Conservation (phyloP, 2,797 vertebrate species). For the Carcharodon carcharias region DNA sequence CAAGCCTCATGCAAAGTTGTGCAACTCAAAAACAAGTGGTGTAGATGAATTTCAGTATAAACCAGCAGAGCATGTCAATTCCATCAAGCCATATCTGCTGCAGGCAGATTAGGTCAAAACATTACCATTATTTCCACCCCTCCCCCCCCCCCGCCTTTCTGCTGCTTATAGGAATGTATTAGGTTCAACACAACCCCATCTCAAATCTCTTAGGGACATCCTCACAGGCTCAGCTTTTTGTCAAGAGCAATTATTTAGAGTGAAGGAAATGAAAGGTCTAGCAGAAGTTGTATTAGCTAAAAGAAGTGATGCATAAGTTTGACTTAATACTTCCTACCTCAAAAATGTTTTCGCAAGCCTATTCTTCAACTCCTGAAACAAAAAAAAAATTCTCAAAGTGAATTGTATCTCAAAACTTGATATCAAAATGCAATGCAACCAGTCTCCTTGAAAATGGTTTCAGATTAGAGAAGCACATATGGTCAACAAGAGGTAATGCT, state of each 20-base stretch:
- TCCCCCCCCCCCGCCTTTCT: background rate
- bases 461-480: background rate
- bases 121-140: background rate
- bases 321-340: background rate
- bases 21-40: background rate
- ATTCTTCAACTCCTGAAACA: background rate
- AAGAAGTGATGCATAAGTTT: background rate
- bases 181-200: background rate
- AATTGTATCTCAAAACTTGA: background rate
- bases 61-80: background rate
- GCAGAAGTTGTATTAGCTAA: background rate
- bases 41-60: background rate
- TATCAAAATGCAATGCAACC: background rate
- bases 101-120: constrained; percentile 12
- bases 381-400: background rate
- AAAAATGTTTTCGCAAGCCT: background rate
- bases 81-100: background rate
- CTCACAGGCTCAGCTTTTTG: background rate
- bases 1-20: background rate
- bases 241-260: constrained; percentile 10
- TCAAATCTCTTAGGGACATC: background rate
- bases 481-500: background rate
- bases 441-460: background rate
- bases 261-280: background rate
- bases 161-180: background rate